Base-by-base conservation (phyloP, 2,113 vertebrate genomes). In the Scatophagus argus region DNA sequence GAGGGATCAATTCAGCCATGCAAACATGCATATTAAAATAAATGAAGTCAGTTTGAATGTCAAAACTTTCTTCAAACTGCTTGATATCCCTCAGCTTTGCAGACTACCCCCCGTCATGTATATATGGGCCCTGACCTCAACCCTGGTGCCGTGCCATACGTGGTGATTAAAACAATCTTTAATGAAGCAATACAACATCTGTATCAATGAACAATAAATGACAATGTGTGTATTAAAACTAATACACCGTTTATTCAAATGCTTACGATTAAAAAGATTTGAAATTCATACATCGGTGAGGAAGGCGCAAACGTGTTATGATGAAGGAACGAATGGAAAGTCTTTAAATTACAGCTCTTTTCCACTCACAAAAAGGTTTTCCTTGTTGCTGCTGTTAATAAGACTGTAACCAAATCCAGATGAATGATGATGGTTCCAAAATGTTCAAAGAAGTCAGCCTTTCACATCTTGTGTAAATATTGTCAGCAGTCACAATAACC, bases 231-330 rank as follows among this genome's bases (percentile, higher is more conserved):
- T 72, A 84, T 67, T 87, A 43, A 64, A 74, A 75, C 74, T 7
- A 81, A 81, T 78, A 77, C 66, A 87, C 79, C 2, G 38, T 86
- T 88, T 86, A 89, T 87, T 88, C 27, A 73, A 78, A 78, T 69
- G 58, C 47, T 82, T 81, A 65, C 60, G 65, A 56, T 78, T 69
- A 77, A 79, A 85, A 73, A 72, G 2, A 66, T 63, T 21, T 49
- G 8, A 8, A 78, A 71, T 73, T 21, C 49, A 61, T 25, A 75
- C 27, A 81, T 36, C 65, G 36, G 58, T n/a, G 67, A 39, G 44
- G 66, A 56, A 13, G 32, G 74, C 21, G 65, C 14, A 75, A 71
- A 31, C 10, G 54, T n/a, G 32, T 70, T 44, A 55, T 1, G n/a
- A 70, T 23, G 41, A 32, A 44, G 70, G 69, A 81, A 86, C 76